phyloP scores from a whole-genome alignment of 2,113 vertebrate species.

The Nothobranchius furzeri region DNA sequence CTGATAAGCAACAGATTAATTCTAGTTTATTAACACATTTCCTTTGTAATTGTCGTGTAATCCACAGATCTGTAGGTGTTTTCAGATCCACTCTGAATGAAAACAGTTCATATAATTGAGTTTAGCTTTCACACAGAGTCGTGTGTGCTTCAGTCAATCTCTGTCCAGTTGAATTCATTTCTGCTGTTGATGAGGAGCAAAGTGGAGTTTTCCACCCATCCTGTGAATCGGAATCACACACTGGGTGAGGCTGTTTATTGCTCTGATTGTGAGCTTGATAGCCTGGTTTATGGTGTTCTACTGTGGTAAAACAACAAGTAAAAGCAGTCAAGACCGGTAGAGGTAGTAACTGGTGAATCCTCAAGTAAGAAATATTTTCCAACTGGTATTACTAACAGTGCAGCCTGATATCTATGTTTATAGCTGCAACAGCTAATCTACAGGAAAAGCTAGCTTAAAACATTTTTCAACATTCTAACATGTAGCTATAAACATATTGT shows the following conservation, averaged over 20 bases:
- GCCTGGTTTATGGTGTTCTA: not conserved
- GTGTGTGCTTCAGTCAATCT: slow-evolving; percentile 4
- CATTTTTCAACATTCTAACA: too few species aligned
- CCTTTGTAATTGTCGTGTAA: not conserved
- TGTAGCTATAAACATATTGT: too few species aligned
- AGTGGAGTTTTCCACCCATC: not conserved
- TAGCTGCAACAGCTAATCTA: too few species aligned
- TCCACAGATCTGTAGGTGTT: not conserved
- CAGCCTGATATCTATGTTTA: too few species aligned
- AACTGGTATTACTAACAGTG: not conserved
- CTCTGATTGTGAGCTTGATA: not conserved
- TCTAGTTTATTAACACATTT: too few species aligned
- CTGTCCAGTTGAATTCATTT: not conserved
- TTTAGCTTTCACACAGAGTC: not conserved
- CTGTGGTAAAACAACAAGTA: not conserved
- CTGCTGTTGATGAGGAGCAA: not conserved
- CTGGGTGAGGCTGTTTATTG: slow-evolving; percentile 19
- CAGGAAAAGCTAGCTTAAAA: too few species aligned
- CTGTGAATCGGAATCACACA: not conserved
- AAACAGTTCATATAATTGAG: not conserved
- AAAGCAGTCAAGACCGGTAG: not conserved
- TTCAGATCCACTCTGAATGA: not conserved
- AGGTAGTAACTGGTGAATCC: not conserved
- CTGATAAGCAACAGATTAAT: too few species aligned
- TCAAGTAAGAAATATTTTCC: not conserved